Evolutionary conservation across 2,797 vertebrate species (phyloP), one percentile per base, ranked within the genome.

Genomic region (Saxicola maurus): DNA sequence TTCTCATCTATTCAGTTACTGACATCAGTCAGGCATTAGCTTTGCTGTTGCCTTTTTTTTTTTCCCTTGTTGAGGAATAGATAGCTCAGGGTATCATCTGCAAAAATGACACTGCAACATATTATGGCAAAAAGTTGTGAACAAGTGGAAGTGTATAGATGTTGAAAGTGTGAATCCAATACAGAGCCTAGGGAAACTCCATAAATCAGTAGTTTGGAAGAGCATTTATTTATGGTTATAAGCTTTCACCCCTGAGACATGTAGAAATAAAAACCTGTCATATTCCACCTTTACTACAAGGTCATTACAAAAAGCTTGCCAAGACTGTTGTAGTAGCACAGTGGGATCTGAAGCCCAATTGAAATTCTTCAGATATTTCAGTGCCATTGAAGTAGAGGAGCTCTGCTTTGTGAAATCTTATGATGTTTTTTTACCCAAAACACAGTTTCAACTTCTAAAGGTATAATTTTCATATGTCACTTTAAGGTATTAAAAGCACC

Each of bases 191-290:
- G 55, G 73, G 69, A 86, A 76, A 52, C 73, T 80, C 81, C 43
- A 21, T 91, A 91, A 94, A 68, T 94, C 75, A 62, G 48, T 38
- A 74, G 52, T 77, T 86, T 90, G 68, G 89, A 94, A 85, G 73
- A 91, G 20, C 60, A 11, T 60, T 93, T 94, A 89, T 89, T 93
- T 94, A 93, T 82, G 83, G 81, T 72, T 95, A 43, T 79, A 75
- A 61, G 49, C 59, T 91, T 91, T 91, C 64, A 60, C 80, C 42
- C 49, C 27, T 43, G 79, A 87, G 92, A 91, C 49, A 40, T 3
- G 17, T 28, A 79, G 85, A 83, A 92, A 92, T 87, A 72, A 93
- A 94, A 89, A 81, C 55, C 59, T 86, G 72, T 82, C 81, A 80
- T 42, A 80, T 86, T 92, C 84, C 61, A 87, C 88, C 81, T 89